phyloP scores from a whole-genome alignment of 1,140 invertebrate species.

The Polypedilum vanderplanki region DNA sequence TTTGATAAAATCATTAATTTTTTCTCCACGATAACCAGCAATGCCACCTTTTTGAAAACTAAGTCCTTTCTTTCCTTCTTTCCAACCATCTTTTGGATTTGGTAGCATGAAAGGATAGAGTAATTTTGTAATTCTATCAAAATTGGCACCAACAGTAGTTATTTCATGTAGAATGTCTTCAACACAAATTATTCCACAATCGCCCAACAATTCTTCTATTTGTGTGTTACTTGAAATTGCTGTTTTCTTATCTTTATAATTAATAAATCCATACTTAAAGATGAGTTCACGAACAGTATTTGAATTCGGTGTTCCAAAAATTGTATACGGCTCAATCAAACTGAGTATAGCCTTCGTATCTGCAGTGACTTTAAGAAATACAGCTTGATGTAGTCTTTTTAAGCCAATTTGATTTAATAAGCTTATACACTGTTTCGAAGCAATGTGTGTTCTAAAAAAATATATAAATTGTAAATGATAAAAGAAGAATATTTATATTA shows the following conservation, averaged over 20 bases:
- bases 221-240: conserved; percentile 42
- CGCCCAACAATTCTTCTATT: conserved; percentile 40
- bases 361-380: conserved; percentile 40
- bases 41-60: conserved; percentile 41
- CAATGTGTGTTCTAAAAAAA: conserved; percentile 14
- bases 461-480: neutral
- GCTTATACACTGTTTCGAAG: conserved; percentile 38
- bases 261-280: conserved; percentile 42
- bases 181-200: conserved; percentile 41
- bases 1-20: conserved; percentile 39
- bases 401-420: conserved; percentile 37
- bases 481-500: neutral
- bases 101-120: conserved; percentile 39
- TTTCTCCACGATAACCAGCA: conserved; percentile 39
- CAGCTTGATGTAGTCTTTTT: conserved; percentile 37
- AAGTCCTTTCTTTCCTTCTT: conserved; percentile 39
- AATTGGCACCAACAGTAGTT: conserved; percentile 42
- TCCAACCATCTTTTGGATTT: conserved; percentile 41
- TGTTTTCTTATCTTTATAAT: conserved; percentile 38
- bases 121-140: conserved; percentile 36
- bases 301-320: conserved; percentile 39
- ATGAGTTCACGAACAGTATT: conserved; percentile 40
- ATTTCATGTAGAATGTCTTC: conserved; percentile 44
- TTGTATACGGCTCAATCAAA: conserved; percentile 42
- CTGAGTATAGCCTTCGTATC: conserved; percentile 40